Conservation (phyloP, 2,113 vertebrate species). For the Symphodus melops region DNA sequence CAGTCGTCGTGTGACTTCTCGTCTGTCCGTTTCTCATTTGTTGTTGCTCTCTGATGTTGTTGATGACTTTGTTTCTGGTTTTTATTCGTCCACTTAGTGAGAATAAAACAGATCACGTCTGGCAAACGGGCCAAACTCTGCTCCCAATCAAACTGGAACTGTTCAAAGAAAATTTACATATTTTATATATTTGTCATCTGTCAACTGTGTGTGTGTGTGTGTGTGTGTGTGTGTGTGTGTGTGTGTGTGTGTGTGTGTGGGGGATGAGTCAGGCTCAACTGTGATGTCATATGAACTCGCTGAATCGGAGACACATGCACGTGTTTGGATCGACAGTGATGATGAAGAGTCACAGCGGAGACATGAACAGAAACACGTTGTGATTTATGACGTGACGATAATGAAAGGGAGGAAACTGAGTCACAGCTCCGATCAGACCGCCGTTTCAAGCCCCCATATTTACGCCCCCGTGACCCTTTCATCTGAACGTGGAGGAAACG, state of each 20-base stretch:
- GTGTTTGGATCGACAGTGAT: background rate
- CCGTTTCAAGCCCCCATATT: too few relatives aligned
- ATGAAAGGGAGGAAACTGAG: background rate
- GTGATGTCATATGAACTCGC: slow-evolving; percentile 24
- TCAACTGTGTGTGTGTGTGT: background rate
- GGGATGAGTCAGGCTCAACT: slow-evolving; percentile 9
- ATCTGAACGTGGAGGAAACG: too few relatives aligned
- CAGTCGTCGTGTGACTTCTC: background rate
- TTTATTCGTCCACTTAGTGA: background rate
- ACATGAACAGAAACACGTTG: background rate
- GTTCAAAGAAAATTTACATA: background rate
- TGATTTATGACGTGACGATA: background rate
- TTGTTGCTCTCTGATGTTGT: background rate
- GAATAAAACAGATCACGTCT: too few relatives aligned
- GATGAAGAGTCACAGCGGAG: background rate
- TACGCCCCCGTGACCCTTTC: too few relatives aligned
- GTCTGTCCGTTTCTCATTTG: background rate
- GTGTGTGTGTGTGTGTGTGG: background rate
- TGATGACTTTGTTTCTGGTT: background rate
- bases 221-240: too few relatives aligned
- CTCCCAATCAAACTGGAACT: background rate
- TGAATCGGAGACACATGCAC: background rate
- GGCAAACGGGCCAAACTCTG: background rate
- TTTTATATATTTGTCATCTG: background rate
- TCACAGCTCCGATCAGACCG: background rate